Evolutionary conservation across 2,797 vertebrate species (phyloP).

Genomic region (Scolopax bukidnonensis): DNA sequence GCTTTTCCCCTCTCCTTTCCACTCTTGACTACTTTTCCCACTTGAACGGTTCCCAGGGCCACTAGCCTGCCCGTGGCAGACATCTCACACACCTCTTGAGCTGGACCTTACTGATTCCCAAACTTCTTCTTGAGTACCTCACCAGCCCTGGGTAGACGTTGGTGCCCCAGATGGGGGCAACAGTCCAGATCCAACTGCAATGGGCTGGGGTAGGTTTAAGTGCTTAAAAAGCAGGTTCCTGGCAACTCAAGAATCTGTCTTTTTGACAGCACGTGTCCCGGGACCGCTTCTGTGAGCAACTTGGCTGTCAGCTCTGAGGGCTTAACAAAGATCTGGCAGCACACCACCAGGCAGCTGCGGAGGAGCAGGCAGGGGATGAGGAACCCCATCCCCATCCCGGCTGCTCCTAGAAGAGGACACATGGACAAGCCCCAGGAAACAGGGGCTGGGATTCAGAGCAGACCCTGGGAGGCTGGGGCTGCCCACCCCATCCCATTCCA

Average conservation of each 20-base stretch:
- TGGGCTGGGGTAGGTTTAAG: background rate
- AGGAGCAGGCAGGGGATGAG: background rate
- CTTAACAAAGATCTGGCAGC: background rate
- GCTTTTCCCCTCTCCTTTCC: background rate
- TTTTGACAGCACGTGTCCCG: fast-evolving
- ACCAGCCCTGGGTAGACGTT: fast-evolving
- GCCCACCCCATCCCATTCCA: fast-evolving
- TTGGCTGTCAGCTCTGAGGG: background rate
- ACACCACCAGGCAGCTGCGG: fast-evolving
- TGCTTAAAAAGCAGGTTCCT: background rate
- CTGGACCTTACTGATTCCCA: background rate
- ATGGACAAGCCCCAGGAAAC: fast-evolving
- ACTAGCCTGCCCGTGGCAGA: fast-evolving
- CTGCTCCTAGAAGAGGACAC: background rate
- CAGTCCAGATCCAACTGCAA: fast-evolving
- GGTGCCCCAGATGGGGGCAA: too few species aligned
- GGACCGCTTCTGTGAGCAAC: fast-evolving
- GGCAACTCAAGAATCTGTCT: background rate
- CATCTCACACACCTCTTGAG: background rate
- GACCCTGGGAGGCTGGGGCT: fast-evolving
- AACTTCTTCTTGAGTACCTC: too few species aligned
- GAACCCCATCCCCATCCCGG: background rate
- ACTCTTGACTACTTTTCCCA: background rate
- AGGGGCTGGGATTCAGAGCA: background rate
- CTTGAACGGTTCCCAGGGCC: fast-evolving